Base-by-base conservation (phyloP, 2,888 invertebrate genomes). In the Dynastes hyllus region DNA sequence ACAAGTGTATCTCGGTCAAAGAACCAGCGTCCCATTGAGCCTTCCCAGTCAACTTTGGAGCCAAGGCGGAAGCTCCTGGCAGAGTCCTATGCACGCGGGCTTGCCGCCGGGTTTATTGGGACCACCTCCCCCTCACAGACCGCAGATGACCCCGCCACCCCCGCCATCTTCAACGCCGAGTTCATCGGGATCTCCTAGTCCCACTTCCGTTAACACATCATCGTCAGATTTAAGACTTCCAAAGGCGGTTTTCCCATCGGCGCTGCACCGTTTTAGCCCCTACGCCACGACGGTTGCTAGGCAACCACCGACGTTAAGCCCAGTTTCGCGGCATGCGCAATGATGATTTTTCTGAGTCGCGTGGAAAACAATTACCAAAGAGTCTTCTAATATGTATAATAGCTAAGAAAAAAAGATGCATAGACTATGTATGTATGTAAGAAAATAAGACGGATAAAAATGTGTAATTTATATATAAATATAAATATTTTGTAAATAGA, bases 101-200 rank as follows among this genome's bases (percentile, higher is more conserved):
- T 83, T 89, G 66, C 89, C 89, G 2, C 89, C 89, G 0, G 89
- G 89, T 29, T 84, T 89, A 32, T 81, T 89, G 73, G 89, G 88
- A 1, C 88, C 90, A 2, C 88, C 89, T 65, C 85, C 87, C 58
- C 85, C 87, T 22, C 87, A 85, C 67, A 83, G 89, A 76, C 88
- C 88, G 8, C 88, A 89, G 81, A 85, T 88, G 75, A 88, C 90
- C 32, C 91, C 91, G 71, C 85, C 90, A 45, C 90, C 89, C 27
- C 69, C 69, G 50, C 89, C 89, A 53, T 87, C 89, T 58, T 86
- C 89, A 29, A 88, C 91, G 9, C 88, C 92, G 13, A 91, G 92
- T 84, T 92, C 92, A 86, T 92, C 93, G 9, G 92, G 92, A 83
- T 92, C 93, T n/a, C 92, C 92, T 27, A 89, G 88, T 79, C 89